Conservation (phyloP, 2,888 invertebrate genomes). For the Diadegma fenestrale region DNA sequence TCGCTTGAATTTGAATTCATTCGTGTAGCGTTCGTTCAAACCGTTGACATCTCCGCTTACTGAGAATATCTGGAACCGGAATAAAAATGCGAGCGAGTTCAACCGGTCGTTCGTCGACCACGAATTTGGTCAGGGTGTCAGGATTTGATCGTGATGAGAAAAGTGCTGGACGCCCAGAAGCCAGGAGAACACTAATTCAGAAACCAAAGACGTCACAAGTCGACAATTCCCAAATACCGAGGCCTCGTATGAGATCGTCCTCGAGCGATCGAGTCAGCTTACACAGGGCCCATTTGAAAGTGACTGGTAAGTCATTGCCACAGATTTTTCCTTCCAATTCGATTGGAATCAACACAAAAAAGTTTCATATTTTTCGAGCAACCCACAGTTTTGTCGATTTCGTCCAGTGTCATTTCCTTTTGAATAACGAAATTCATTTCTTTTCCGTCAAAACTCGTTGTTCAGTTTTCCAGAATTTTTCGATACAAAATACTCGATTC, state of each 20-base stretch:
- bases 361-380: neutral
- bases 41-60: too few species aligned
- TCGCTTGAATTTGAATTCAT: conserved; percentile 13
- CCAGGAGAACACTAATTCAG: conserved; percentile 67
- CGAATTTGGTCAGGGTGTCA: conserved; percentile 78
- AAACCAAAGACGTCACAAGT: conserved; percentile 68
- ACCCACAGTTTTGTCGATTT: neutral
- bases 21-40: neutral
- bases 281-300: conserved; percentile 73
- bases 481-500: too few species aligned
- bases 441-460: too few species aligned
- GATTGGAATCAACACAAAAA: neutral
- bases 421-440: too few species aligned
- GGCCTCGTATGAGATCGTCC: conserved; percentile 74
- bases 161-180: conserved; percentile 70
- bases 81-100: conserved; percentile 73
- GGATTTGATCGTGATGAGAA: conserved; percentile 74
- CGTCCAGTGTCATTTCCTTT: neutral
- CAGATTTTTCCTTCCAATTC: neutral
- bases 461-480: too few species aligned
- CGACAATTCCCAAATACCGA: conserved; percentile 78
- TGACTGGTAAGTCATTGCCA: conserved; percentile 70
- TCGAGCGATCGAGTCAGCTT: conserved; percentile 75
- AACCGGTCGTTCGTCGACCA: conserved; percentile 75
- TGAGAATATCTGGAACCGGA: neutral